These are phyloP conservation scores for Pterocles orientalis DNA, from an alignment of 2,113 vertebrate species.

Conservation along the genomic window DNA sequence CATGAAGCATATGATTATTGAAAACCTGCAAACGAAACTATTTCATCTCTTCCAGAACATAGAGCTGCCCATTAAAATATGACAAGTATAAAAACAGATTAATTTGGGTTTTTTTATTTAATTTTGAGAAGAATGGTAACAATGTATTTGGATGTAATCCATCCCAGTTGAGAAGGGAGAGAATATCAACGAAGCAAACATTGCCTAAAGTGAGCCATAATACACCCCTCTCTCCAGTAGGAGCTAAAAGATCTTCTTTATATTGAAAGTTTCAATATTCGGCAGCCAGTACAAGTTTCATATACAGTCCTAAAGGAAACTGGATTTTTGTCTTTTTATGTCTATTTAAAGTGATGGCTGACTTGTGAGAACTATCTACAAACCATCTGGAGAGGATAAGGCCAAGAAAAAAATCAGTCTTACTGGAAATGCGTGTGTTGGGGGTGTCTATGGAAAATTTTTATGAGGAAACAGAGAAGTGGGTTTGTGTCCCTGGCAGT, in stretches of 20 bases:
- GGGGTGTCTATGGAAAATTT: conserved; percentile 69
- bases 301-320: conserved; percentile 19
- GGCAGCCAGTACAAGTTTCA: conserved; percentile 3
- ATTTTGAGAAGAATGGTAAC: conserved; percentile 9
- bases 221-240: background rate
- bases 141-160: conserved; percentile 30
- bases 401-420: conserved; percentile 63
- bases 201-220: background rate
- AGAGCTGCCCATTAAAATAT: conserved; percentile 43
- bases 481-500: conserved; percentile 73
- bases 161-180: background rate
- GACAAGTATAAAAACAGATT: conserved; percentile 28
- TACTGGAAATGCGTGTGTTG: conserved; percentile 54
- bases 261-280: background rate
- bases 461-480: conserved; percentile 67
- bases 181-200: background rate
- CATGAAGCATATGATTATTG: conserved; percentile 60
- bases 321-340: conserved; percentile 55
- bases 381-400: conserved; percentile 67
- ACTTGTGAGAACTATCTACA: conserved; percentile 58
- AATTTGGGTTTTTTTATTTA: background rate
- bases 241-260: background rate
- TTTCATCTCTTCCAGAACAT: conserved; percentile 21
- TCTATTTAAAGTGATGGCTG: conserved; percentile 61
- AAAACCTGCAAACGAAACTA: conserved; percentile 58